Percentiles rank a stretch among this genome's conserved stretches.
Evolutionary conservation across 2,888 invertebrate species (phyloP).

Genomic region (Caenorhabditis sulstoni): DNA sequence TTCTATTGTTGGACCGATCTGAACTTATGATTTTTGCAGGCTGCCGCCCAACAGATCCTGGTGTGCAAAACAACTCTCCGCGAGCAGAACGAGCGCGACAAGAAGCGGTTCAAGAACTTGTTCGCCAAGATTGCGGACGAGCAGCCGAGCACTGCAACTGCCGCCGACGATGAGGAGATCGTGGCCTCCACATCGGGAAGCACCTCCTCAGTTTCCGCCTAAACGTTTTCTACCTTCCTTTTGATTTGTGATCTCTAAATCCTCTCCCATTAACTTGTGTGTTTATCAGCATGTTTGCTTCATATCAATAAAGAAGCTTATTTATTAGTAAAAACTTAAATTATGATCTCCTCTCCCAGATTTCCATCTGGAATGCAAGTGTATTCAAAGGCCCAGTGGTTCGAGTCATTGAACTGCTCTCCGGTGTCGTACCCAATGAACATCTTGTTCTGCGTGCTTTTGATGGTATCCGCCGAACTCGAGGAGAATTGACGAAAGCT

Average conservation of each 20-base stretch:
- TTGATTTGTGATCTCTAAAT: slow-evolving; percentile 47
- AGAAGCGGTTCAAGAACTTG: slow-evolving; percentile 92
- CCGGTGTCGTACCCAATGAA: slow-evolving; percentile 54
- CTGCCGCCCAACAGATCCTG: slow-evolving; percentile 81
- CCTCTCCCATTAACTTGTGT: background rate
- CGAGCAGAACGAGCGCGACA: slow-evolving; percentile 87
- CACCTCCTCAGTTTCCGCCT: slow-evolving; percentile 32
- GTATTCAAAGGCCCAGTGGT: slow-evolving; percentile 50
- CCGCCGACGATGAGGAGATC: slow-evolving; percentile 48
- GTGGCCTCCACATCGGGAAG: slow-evolving; percentile 54
- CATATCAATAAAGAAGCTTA: slow-evolving; percentile 25
- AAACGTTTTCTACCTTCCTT: slow-evolving; percentile 3
- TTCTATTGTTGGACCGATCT: background rate
- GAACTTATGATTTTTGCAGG: slow-evolving; percentile 57
- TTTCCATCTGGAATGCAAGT: slow-evolving; percentile 50
- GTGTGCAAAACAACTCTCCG: slow-evolving; percentile 87
- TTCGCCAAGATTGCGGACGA: slow-evolving; percentile 86
- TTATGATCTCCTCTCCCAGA: slow-evolving; percentile 56
- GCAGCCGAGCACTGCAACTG: slow-evolving; percentile 33
- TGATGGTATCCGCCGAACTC: slow-evolving; percentile 7
- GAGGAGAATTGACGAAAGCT: slow-evolving; percentile 46
- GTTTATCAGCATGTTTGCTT: background rate
- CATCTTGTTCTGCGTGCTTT: slow-evolving; percentile 26
- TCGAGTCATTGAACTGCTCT: slow-evolving; percentile 23
- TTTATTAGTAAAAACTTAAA: slow-evolving; percentile 19